Percentiles rank a stretch among this genome's conserved stretches.
Conservation (phyloP, 2,888 invertebrate species). For the Hypolimnas misippus region DNA sequence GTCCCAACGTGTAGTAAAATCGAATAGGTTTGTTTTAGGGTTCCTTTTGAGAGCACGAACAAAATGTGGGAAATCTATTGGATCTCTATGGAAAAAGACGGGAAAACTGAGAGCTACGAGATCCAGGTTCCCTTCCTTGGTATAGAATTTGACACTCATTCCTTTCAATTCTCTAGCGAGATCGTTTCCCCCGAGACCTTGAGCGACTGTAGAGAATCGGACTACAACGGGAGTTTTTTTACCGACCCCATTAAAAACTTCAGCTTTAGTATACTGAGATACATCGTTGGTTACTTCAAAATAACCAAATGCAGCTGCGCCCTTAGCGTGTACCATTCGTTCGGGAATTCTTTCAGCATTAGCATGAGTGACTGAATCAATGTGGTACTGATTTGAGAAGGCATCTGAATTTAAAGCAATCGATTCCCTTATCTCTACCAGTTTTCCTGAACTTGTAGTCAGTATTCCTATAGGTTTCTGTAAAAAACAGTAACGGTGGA, state of each 20-base stretch:
- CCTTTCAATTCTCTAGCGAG: conserved; percentile 93
- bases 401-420: conserved; percentile 89
- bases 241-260: conserved; percentile 89
- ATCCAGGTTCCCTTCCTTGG: conserved; percentile 94
- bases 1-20: conserved; percentile 94
- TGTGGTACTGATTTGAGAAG: conserved; percentile 49
- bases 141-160: conserved; percentile 95
- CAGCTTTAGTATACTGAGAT: conserved; percentile 88
- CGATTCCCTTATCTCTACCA: conserved; percentile 87
- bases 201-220: conserved; percentile 90
- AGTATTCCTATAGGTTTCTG: conserved; percentile 81
- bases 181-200: conserved; percentile 93
- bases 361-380: conserved; percentile 85
- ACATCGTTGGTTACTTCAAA: conserved; percentile 93
- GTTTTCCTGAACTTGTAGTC: conserved; percentile 90
- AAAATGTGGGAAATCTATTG: conserved; percentile 91
- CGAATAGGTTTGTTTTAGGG: conserved; percentile 92
- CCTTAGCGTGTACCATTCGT: conserved; percentile 96
- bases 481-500: conserved; percentile 49
- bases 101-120: conserved; percentile 93
- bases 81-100: conserved; percentile 93
- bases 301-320: conserved; percentile 92
- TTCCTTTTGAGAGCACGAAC: conserved; percentile 96
- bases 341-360: conserved; percentile 95
- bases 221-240: conserved; percentile 90